A percentile compares a stretch with the other conserved stretches of the same genome.
Evolutionary conservation across 1,140 invertebrate species (phyloP).

Genomic region (Drusus annulatus): DNA sequence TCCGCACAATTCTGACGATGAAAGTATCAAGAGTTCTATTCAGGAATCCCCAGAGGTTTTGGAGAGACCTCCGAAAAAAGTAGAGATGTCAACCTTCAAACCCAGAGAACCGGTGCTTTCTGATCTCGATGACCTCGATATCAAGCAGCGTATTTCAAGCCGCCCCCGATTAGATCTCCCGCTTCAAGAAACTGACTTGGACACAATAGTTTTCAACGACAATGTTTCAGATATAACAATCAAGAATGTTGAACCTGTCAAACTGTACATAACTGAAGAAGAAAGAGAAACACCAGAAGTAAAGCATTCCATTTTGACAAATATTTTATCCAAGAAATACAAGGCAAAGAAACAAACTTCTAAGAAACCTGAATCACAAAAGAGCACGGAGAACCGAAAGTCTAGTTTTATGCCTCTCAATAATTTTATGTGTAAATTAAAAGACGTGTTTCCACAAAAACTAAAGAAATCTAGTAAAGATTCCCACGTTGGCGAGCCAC

Average conservation of each 20-base stretch:
- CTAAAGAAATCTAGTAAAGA: conserved; percentile 72
- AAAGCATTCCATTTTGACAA: conserved; percentile 23
- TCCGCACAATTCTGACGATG: conserved; percentile 89
- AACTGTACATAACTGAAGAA: conserved; percentile 24
- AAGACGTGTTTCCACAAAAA: conserved; percentile 74
- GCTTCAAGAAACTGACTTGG: conserved; percentile 60
- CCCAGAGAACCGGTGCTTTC: neutral
- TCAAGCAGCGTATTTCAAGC: conserved; percentile 55
- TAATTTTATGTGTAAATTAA: conserved; percentile 76
- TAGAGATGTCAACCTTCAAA: conserved; percentile 3
- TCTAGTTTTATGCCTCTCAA: conserved; percentile 70
- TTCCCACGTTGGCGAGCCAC: conserved; percentile 62
- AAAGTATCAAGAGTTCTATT: conserved; percentile 71
- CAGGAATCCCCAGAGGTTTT: conserved; percentile 28
- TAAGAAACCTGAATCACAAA: conserved; percentile 28
- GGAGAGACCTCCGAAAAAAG: neutral
- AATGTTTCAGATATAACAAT: conserved; percentile 38
- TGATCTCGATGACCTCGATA: conserved; percentile 20
- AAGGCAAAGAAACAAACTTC: conserved; percentile 26
- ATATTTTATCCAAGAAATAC: conserved; percentile 34
- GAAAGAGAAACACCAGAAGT: conserved; percentile 9
- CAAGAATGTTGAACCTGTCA: conserved; percentile 33
- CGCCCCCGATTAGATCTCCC: conserved; percentile 70
- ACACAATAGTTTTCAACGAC: conserved; percentile 57
- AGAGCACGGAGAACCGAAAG: conserved; percentile 27